Conservation (phyloP, 2,113 vertebrate genomes). For the Coptodon rendalli region DNA sequence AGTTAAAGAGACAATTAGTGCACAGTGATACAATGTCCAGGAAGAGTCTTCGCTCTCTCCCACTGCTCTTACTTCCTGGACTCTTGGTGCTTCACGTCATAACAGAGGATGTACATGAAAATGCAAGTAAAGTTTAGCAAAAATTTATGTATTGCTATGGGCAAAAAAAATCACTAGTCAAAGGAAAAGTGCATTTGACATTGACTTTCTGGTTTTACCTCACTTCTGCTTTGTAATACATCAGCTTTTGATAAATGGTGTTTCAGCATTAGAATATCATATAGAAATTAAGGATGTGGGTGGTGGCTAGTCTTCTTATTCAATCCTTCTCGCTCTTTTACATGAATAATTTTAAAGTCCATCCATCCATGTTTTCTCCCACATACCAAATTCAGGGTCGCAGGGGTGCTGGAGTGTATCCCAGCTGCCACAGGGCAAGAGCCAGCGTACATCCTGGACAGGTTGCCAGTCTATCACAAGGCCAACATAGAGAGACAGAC, state of each 20-base stretch:
- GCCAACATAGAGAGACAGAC: not conserved
- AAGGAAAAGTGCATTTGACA: not conserved
- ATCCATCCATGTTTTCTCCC: not conserved
- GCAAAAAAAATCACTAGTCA: not conserved
- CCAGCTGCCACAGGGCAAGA: not conserved
- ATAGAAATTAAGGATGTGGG: not conserved
- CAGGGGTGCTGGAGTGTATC: not conserved
- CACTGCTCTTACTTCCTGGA: slow-evolving; percentile 21
- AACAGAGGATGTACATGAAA: not conserved
- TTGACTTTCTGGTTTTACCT: not conserved
- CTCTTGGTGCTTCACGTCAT: not conserved
- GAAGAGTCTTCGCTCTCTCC: not conserved
- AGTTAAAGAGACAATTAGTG: slow-evolving; percentile 61
- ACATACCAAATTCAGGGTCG: not conserved
- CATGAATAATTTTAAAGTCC: not conserved
- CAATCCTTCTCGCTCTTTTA: not conserved
- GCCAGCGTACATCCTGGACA: not conserved
- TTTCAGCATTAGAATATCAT: not conserved
- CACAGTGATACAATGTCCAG: slow-evolving; percentile 7
- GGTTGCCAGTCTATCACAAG: not conserved
- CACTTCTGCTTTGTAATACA: not conserved
- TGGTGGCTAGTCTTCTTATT: not conserved
- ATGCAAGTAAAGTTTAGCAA: not conserved
- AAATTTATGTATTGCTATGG: not conserved
- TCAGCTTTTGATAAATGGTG: not conserved